Evolutionary conservation across 2,113 vertebrate genomes (phyloP).

Genomic region (Calypte anna): DNA sequence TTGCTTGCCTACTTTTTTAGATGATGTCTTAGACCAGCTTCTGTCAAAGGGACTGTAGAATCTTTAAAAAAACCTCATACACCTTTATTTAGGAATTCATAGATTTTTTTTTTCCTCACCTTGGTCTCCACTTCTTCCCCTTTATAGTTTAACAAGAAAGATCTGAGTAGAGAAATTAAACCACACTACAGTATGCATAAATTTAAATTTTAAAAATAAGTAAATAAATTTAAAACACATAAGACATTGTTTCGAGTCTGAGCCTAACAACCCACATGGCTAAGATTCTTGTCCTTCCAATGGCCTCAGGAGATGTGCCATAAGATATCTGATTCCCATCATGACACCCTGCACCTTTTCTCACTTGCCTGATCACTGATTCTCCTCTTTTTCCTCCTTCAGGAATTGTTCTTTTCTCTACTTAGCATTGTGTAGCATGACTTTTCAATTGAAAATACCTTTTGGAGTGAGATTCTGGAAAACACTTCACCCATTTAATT

Average conservation of each 20-base stretch:
- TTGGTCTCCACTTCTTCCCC: background rate
- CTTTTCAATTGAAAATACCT: background rate
- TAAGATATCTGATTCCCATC: background rate
- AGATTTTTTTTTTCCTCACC: background rate
- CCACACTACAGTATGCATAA: background rate
- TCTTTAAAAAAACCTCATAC: background rate
- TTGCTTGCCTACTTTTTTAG: background rate
- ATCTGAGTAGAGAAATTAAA: rapidly evolving
- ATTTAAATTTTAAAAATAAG: background rate
- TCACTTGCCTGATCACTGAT: background rate
- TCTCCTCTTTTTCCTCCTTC: background rate
- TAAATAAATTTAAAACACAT: background rate
- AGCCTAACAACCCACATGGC: background rate
- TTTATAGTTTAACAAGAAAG: background rate
- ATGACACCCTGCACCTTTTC: background rate
- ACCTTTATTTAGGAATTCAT: background rate
- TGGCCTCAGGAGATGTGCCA: background rate
- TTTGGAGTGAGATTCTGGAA: background rate
- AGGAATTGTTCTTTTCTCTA: background rate
- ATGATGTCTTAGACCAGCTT: background rate
- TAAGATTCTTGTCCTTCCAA: background rate
- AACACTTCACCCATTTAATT: background rate
- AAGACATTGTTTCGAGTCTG: background rate
- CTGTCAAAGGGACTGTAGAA: background rate
- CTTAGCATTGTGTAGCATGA: background rate